These are phyloP conservation scores for Eutolmus rufibarbis DNA, from an alignment of 2,888 invertebrate genomes.

Conservation along the genomic window DNA sequence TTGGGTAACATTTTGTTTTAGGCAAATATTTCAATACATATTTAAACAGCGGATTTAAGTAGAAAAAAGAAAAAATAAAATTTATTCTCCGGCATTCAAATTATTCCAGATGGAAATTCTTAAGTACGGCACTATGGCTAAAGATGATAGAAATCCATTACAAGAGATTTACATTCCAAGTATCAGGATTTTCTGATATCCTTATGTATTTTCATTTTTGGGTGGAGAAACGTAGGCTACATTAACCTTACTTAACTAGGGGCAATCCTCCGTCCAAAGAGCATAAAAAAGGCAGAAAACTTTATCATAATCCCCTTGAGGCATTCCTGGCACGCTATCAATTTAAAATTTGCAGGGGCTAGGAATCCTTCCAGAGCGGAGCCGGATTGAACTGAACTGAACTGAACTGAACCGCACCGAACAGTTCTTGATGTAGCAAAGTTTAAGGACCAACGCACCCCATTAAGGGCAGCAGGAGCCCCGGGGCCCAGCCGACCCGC, in stretches of 20 bases:
- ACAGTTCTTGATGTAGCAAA: slow-evolving; percentile 10
- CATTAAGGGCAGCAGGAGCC: neutral
- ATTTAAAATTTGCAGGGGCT: neutral
- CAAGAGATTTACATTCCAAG: neutral
- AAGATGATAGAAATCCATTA: neutral
- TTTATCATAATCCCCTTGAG: neutral
- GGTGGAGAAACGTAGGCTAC: neutral
- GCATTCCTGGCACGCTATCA: neutral
- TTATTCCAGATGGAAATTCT: neutral
- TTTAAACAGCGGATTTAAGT: no score
- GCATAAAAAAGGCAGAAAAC: neutral
- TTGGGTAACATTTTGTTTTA: no score
- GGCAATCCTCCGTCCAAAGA: neutral
- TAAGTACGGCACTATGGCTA: neutral
- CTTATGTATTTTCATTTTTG: neutral
- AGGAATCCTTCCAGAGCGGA: neutral
- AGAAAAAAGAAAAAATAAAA: no score
- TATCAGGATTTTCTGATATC: neutral
- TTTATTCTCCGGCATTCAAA: neutral
- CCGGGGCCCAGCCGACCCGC: neutral
- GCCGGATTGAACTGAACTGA: neutral
- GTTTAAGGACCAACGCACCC: slow-evolving; percentile 31
- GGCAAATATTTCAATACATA: no score
- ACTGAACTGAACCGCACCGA: neutral
- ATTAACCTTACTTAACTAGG: neutral